These are phyloP conservation scores for Reticulitermes speratus DNA, from an alignment of 1,140 invertebrate species.

Conservation along the genomic window DNA sequence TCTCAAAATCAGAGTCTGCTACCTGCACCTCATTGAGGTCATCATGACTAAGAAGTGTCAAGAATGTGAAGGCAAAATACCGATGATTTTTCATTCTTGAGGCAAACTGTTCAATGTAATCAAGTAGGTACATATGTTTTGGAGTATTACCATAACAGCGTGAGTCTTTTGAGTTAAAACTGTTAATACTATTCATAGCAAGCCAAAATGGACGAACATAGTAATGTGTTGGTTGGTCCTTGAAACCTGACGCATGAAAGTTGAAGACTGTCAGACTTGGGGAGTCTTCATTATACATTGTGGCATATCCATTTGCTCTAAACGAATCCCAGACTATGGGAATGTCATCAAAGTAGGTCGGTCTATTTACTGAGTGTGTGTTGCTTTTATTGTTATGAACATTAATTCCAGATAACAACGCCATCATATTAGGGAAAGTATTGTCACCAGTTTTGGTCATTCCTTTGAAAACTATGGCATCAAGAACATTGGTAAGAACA, in stretches of 20 bases:
- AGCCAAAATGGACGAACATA: slow-evolving; percentile 49
- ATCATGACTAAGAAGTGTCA: slow-evolving; percentile 56
- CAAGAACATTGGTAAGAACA: slow-evolving; percentile 47
- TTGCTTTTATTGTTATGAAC: neutral
- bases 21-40: slow-evolving; percentile 48
- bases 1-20: slow-evolving; percentile 50
- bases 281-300: slow-evolving; percentile 49
- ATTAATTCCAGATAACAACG: slow-evolving; percentile 44
- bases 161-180: slow-evolving; percentile 38
- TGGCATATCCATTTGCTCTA: slow-evolving; percentile 44
- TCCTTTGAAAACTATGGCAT: slow-evolving; percentile 47
- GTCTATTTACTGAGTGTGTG: neutral
- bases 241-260: slow-evolving; percentile 48
- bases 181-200: slow-evolving; percentile 40
- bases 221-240: slow-evolving; percentile 49
- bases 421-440: slow-evolving; percentile 50
- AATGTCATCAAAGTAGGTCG: slow-evolving; percentile 43
- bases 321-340: slow-evolving; percentile 48
- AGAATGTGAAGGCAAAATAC: slow-evolving; percentile 55
- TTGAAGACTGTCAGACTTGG: slow-evolving; percentile 48
- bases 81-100: slow-evolving; percentile 46
- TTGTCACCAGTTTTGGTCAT: slow-evolving; percentile 51
- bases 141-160: slow-evolving; percentile 53
- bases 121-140: slow-evolving; percentile 53
- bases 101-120: slow-evolving; percentile 56